Evolutionary conservation across 2,888 invertebrate species (phyloP), one percentile per base, ranked within the genome.

Genomic region (Siphlonurus alternatus): DNA sequence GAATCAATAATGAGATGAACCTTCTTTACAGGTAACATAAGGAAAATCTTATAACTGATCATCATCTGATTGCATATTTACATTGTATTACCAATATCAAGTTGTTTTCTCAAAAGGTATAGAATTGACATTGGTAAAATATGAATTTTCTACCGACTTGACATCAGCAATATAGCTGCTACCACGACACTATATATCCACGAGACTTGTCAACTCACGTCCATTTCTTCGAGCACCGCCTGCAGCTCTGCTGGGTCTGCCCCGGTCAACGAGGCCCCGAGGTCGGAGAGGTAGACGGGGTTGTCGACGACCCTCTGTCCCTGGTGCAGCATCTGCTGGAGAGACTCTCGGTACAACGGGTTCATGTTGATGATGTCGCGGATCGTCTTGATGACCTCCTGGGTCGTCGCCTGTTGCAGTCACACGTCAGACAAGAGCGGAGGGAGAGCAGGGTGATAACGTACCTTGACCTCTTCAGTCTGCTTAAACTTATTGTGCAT

Each of bases 221-320:
- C 90, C 76, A 86, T 86, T 80, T 99, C 97, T 75, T 96, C 95
- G 56, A 98, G 80, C 53, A 97, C 88, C 70, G 88, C 87, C 75
- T 99, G 99, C 59, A 98, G 79, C 72, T 99, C 98, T 2, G 83
- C 79, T 0, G 94, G 87, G 70, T 97, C 96, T 0, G 93, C 92
- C 25, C 92, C 92, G 0, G 96, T 95, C 63, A 98, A 79, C 1
- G 96, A 93, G 7, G 96, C 97, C 60, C 96, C 98, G 63, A 99
- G 80, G 78, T 99, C 98, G 71, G 95, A 93, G 61, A 99, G 79
- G 76, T 98, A 98, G 19, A 97, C 91, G 0, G 99, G 99, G 80
- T 99, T 98, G 76, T 99, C 99, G 15, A 97, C 92, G 24, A 98
- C 94, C 65, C 95, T 82, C 76, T 96, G 95, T 1, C 96, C 96